Percentiles rank a stretch among this genome's conserved stretches.
Conservation (phyloP, 1,140 invertebrate genomes). For the Teleopsis dalmanni region DNA sequence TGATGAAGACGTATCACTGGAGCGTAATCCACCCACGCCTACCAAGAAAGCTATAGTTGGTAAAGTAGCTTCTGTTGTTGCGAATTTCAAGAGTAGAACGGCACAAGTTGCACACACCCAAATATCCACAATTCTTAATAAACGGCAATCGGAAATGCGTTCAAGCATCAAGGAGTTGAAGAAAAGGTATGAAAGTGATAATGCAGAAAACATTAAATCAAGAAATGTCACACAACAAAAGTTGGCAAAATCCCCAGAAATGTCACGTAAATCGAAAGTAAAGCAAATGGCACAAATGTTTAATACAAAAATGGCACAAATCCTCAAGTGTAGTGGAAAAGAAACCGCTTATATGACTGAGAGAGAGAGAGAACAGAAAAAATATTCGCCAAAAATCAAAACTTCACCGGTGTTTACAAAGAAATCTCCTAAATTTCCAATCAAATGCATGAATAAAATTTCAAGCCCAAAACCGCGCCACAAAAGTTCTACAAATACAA, state of each 20-base stretch:
- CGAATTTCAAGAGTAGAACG: too few relatives aligned
- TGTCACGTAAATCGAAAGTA: conserved; percentile 19
- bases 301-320: conserved; percentile 28
- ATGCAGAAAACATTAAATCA: not conserved
- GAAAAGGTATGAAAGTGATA: conserved; percentile 6
- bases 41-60: conserved; percentile 17
- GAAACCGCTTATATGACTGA: too few relatives aligned
- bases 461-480: conserved; percentile 5
- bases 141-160: not conserved
- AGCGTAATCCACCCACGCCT: conserved; percentile 15
- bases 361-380: not conserved
- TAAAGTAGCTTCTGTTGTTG: conserved; percentile 32
- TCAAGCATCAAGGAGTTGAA: conserved; percentile 1
- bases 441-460: too few relatives aligned
- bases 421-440: conserved; percentile 1
- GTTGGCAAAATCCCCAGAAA: conserved; percentile 6
- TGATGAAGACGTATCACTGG: conserved; percentile 27
- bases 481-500: not conserved
- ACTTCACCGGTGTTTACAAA: conserved; percentile 11
- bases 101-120: too few relatives aligned
- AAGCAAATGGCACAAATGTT: conserved; percentile 37
- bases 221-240: not conserved
- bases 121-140: not conserved
- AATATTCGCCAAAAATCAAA: too few relatives aligned
- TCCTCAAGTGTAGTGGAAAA: too few relatives aligned